Percentiles rank a stretch among this genome's conserved stretches.
phyloP scores from a whole-genome alignment of 2,797 vertebrate genomes.

The Rachycentron canadum region DNA sequence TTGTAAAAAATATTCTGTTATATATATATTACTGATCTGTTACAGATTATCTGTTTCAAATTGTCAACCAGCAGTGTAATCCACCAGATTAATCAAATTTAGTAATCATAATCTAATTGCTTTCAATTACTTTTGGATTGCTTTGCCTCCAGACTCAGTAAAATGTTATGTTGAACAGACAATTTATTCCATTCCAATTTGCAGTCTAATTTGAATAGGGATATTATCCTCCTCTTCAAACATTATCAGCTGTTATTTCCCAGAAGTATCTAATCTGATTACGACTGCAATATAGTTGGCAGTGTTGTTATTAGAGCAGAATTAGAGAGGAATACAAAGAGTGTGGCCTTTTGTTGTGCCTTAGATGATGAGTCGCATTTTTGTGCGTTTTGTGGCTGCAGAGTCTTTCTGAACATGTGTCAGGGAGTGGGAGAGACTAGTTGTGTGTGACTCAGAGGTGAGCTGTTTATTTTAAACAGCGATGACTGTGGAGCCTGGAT shows the following conservation, averaged over 20 bases:
- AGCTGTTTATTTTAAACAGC: constrained; percentile 19
- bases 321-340: constrained; percentile 60
- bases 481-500: neutral
- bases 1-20: constrained; percentile 7
- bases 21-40: constrained; percentile 13
- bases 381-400: constrained; percentile 14
- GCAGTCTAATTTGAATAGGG: constrained; percentile 81
- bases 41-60: constrained; percentile 47
- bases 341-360: constrained; percentile 64
- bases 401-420: constrained; percentile 12
- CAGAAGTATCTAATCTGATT: constrained; percentile 82
- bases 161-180: constrained; percentile 79
- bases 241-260: constrained; percentile 82
- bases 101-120: constrained; percentile 79
- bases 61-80: constrained; percentile 54
- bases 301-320: constrained; percentile 69
- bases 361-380: neutral
- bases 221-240: constrained; percentile 81
- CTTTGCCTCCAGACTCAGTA: constrained; percentile 70
- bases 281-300: constrained; percentile 69
- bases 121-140: constrained; percentile 76
- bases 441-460: constrained; percentile 21
- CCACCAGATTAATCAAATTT: constrained; percentile 73
- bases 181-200: constrained; percentile 81
- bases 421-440: constrained; percentile 11